These are phyloP conservation scores for Zaprionus bogoriensis DNA, from an alignment of 2,888 invertebrate species.

Conservation along the genomic window DNA sequence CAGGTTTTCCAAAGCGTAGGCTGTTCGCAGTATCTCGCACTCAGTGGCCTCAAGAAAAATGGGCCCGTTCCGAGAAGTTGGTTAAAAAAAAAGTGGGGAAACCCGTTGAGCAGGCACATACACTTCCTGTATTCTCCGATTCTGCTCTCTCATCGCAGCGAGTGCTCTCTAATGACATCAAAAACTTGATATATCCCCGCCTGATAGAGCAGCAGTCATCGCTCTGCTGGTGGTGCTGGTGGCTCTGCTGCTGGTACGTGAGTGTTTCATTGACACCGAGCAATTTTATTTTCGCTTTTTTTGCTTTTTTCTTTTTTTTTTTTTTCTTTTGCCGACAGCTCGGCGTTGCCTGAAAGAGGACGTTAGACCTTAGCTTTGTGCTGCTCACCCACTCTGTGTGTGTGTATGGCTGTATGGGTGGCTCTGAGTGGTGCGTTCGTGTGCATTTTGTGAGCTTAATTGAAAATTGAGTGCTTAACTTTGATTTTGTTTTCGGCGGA, in stretches of 20 bases:
- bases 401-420: background rate
- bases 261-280: constrained; percentile 55
- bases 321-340: constrained; percentile 16
- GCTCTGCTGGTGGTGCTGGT: background rate
- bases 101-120: background rate
- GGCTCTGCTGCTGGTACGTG: constrained; percentile 27
- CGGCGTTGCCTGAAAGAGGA: constrained; percentile 38
- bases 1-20: background rate
- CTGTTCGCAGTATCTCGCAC: background rate
- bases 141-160: constrained; percentile 2
- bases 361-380: constrained; percentile 42
- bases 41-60: background rate
- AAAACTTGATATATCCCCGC: constrained; percentile 43
- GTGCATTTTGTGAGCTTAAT: constrained; percentile 71
- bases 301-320: constrained; percentile 14
- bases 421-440: constrained; percentile 43
- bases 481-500: constrained; percentile 70
- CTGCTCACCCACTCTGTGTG: constrained; percentile 6
- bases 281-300: constrained; percentile 46
- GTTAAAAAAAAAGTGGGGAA: no score
- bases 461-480: constrained; percentile 77
- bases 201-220: constrained; percentile 24
- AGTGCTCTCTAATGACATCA: constrained; percentile 44
- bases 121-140: background rate
- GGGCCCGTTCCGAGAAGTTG: background rate